Percentiles rank a stretch among this genome's conserved stretches.
These are phyloP conservation scores for Chloebia gouldiae DNA, from an alignment of 2,113 vertebrate species.

Conservation along the genomic window DNA sequence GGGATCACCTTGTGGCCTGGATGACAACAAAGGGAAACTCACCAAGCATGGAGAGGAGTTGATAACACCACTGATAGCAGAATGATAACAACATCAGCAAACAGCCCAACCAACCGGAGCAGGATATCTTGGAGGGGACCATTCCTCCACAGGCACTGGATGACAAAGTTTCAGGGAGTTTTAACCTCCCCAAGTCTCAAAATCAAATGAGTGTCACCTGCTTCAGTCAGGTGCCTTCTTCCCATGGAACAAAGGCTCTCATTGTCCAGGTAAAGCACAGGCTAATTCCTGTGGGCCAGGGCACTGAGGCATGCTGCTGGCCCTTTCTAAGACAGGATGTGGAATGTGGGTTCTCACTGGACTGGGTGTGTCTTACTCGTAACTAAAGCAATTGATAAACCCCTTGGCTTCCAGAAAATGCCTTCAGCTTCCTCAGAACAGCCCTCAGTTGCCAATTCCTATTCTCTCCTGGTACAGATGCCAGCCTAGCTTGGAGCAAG, in stretches of 20 bases:
- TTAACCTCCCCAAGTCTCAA: neutral
- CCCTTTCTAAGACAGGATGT: neutral
- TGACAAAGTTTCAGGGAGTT: neutral
- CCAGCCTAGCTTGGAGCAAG: neutral
- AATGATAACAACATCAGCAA: neutral
- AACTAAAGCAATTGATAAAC: neutral
- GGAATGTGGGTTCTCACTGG: neutral
- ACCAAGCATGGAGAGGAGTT: neutral
- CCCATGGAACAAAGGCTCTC: neutral
- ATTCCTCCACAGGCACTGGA: neutral
- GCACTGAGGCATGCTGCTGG: neutral
- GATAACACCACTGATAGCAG: neutral
- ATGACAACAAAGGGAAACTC: neutral
- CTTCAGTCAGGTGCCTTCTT: neutral
- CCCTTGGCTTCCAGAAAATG: neutral
- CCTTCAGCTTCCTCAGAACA: neutral
- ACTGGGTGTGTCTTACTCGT: neutral
- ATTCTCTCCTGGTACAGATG: neutral
- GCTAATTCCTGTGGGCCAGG: neutral
- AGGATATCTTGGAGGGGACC: rapidly evolving
- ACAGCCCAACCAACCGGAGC: neutral
- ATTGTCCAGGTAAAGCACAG: neutral
- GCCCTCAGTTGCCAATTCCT: neutral
- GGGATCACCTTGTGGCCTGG: neutral
- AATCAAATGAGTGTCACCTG: neutral